Base-by-base conservation (phyloP, 1,140 invertebrate genomes). In the Drosophila jambulina region DNA sequence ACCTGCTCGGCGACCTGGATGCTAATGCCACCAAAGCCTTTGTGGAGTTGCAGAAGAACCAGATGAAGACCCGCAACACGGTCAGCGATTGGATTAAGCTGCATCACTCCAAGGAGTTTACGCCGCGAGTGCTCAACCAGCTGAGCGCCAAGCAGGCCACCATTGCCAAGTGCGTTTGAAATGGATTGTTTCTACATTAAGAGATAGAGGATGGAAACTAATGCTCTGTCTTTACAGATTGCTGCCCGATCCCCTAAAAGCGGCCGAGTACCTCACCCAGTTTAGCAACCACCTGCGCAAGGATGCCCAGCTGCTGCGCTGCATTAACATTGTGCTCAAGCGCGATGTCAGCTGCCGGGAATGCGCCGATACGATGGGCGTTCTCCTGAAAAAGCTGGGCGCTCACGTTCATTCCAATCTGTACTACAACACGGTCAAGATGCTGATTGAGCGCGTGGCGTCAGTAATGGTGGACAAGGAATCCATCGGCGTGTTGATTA, bases 11-110 rank as follows among this genome's bases (percentile, higher is more conserved):
- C 42, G 98, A 98, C 48, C 96, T 99, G 40, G 98, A 99, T 93
- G 97, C 98, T 79, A 96, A 99, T 94, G 98, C 98, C 3, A 97
- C 97, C 1, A 99, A 98, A 93, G 97, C 97, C n/a, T 98, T 98
- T 91, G 96, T 98, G 59, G 98, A 99, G 93, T 93, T 99, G 51
- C 97, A 99, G 88, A 99, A 98, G 92, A 97, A 98, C 93, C 97
- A 99, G 91, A 93, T 98, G 74, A 96, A 95, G 46, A 97, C 98
- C 4, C 94, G 98, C 40, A 95, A 97, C 88, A 95, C 96, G 40
- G 97, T 98, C 0, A 94, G 95, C 19, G 97, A 98, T 91, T 97
- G 97, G 95, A 93, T 98, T 3, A 97, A 98, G 79, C 93, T 98
- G 29, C 95, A 97, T 68, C 95, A 95, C 70, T 78, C 83, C 45